These are phyloP conservation scores for Leptobrachium ailaonicum DNA, from an alignment of 2,113 vertebrate genomes.

Conservation along the genomic window DNA sequence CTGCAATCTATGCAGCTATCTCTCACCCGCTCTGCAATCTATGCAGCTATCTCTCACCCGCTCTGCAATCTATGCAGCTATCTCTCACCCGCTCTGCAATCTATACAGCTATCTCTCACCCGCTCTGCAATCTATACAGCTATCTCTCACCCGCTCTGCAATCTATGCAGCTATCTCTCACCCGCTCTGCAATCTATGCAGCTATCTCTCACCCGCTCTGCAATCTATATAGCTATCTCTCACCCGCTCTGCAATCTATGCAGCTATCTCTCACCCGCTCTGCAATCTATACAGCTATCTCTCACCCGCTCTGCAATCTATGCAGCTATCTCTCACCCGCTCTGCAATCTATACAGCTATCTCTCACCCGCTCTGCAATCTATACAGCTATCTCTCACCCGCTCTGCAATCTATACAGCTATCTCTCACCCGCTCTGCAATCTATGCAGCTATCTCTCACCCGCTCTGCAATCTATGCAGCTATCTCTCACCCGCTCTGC, in stretches of 20 bases:
- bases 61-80: neutral
- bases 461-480: neutral
- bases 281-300: neutral
- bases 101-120: neutral
- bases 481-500: neutral
- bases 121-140: neutral
- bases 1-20: neutral
- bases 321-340: neutral
- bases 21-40: neutral
- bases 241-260: neutral
- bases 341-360: too few relatives aligned
- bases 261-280: neutral
- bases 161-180: too few relatives aligned
- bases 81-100: neutral
- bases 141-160: neutral
- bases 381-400: neutral
- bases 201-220: neutral
- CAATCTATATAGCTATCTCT: neutral
- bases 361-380: neutral
- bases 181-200: neutral
- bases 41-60: neutral
- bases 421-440: neutral
- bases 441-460: neutral
- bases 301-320: neutral
- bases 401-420: neutral